Conservation (phyloP, 2,888 invertebrate species). For the Zeuzera pyrina region DNA sequence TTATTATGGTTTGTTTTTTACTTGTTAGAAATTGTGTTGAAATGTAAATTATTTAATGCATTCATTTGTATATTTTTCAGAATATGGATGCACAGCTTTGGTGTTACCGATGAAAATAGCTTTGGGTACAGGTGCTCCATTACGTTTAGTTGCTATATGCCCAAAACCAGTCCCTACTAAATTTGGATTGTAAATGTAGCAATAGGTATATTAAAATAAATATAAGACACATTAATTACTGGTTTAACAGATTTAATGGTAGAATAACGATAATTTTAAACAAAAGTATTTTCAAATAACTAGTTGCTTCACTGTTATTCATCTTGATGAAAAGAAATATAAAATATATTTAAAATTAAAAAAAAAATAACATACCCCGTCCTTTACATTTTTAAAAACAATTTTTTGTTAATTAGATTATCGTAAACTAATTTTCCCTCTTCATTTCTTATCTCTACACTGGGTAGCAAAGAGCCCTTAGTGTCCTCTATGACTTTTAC, state of each 20-base stretch:
- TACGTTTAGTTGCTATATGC: conserved; percentile 71
- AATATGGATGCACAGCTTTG: conserved; percentile 61
- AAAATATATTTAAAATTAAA: not conserved
- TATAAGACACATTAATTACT: no score
- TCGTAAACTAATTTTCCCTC: conserved; percentile 35
- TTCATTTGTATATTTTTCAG: conserved; percentile 33
- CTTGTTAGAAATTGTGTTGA: no score
- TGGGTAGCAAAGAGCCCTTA: conserved; percentile 25
- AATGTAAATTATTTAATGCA: no score
- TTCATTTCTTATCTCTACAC: conserved; percentile 42
- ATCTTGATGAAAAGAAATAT: not conserved
- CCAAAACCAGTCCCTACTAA: conserved; percentile 40
- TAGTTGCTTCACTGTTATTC: not conserved
- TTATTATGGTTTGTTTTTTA: no score
- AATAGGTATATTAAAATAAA: no score
- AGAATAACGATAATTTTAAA: no score
- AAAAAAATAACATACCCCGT: not conserved
- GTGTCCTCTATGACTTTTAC: conserved; percentile 34
- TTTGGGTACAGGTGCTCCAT: conserved; percentile 77
- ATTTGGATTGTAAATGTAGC: no score
- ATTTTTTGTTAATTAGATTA: conserved; percentile 34
- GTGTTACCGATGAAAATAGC: conserved; percentile 78
- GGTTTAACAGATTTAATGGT: no score
- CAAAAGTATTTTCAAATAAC: no score
- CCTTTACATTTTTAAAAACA: conserved; percentile 10